phyloP scores from a whole-genome alignment of 2,113 vertebrate genomes.

The Gobio gobio region DNA sequence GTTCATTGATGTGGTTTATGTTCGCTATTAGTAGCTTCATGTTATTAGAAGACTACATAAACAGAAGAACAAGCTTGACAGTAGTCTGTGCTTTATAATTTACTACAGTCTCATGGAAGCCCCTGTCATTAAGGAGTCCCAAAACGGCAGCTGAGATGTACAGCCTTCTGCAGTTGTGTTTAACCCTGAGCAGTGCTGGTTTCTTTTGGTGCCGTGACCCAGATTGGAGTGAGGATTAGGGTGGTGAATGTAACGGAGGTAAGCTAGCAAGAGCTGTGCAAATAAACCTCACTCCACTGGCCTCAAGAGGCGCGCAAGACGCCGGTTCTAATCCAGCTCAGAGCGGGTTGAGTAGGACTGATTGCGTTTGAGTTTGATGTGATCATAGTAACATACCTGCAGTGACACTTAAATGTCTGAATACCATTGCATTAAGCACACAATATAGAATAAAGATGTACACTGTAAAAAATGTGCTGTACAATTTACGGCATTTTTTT shows the following conservation, averaged over 20 bases:
- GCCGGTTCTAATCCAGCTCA: too few relatives aligned
- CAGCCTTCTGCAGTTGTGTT: neutral
- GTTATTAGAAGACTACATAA: constrained; percentile 31
- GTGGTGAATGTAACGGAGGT: too few relatives aligned
- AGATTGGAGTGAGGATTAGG: too few relatives aligned
- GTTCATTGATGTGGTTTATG: neutral
- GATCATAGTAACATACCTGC: neutral
- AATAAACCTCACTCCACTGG: too few relatives aligned
- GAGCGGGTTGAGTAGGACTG: too few relatives aligned
- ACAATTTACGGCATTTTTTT: too few relatives aligned
- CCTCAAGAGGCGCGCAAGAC: too few relatives aligned
- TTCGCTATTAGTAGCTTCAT: constrained; percentile 16
- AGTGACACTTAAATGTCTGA: neutral
- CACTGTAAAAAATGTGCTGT: too few relatives aligned
- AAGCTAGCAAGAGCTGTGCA: too few relatives aligned
- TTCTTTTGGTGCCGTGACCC: too few relatives aligned
- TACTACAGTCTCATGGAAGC: constrained; percentile 4
- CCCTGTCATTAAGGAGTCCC: constrained; percentile 12
- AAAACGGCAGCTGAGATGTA: neutral
- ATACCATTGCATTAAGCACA: neutral
- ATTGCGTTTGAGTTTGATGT: neutral
- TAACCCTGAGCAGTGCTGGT: neutral
- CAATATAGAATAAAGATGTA: neutral
- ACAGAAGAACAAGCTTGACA: neutral
- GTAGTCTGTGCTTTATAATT: constrained; percentile 29